Percentiles rank a stretch among this genome's conserved stretches.
Conservation (phyloP, 2,113 vertebrate genomes). For the Colossoma macropomum region DNA sequence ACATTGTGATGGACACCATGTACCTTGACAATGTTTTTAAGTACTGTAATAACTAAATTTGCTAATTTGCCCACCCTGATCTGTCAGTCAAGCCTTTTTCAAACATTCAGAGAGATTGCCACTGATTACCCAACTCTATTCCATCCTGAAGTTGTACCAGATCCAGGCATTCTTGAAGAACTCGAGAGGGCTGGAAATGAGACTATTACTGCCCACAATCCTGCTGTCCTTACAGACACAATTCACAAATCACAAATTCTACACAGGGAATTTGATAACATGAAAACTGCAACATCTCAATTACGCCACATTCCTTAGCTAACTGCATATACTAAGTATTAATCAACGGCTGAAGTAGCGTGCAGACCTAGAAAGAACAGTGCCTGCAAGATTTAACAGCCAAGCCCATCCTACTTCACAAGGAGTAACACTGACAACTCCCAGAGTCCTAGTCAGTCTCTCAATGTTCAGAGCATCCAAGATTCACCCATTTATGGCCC, state of each 20-base stretch:
- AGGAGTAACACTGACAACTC: background rate
- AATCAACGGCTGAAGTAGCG: too few species aligned
- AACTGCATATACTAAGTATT: too few species aligned
- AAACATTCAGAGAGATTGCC: background rate
- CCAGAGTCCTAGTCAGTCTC: background rate
- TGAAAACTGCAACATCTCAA: background rate
- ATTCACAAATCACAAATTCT: background rate
- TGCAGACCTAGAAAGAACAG: too few species aligned
- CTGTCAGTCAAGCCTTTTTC: background rate
- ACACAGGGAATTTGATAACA: background rate
- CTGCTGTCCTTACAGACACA: background rate
- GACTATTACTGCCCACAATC: background rate
- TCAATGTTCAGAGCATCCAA: background rate
- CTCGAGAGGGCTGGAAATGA: background rate
- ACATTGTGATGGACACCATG: too few species aligned
- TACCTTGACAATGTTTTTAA: background rate
- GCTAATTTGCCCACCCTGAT: background rate
- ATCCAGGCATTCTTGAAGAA: background rate
- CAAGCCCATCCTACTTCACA: too few species aligned
- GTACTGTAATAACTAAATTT: background rate
- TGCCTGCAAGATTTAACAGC: too few species aligned
- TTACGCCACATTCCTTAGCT: background rate
- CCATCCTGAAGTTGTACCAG: background rate
- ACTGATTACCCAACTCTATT: background rate
- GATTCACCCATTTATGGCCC: background rate